phyloP scores from a whole-genome alignment of 2,888 invertebrate species.

The Dolichomitus sp. region DNA sequence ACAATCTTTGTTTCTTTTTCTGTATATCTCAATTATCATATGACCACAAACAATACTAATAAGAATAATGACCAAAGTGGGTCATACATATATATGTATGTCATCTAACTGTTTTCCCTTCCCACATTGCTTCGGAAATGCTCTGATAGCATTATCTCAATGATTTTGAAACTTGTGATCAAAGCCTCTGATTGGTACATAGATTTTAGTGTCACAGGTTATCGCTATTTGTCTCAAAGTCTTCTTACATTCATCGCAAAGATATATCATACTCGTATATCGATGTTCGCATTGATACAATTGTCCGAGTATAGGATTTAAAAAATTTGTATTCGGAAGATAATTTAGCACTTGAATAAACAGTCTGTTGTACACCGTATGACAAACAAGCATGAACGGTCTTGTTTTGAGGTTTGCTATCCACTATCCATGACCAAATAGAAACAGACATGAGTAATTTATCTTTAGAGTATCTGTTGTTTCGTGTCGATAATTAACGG shows the following conservation, averaged over 20 bases:
- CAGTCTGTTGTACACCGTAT: background rate
- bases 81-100: background rate
- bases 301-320: background rate
- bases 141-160: slow-evolving; percentile 19
- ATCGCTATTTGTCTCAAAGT: slow-evolving; percentile 21
- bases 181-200: background rate
- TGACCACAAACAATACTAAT: background rate
- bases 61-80: background rate
- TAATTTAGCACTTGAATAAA: background rate
- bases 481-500: background rate
- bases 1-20: background rate
- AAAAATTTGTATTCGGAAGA: background rate
- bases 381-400: background rate
- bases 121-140: background rate
- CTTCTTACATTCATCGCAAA: background rate
- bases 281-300: background rate
- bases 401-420: background rate
- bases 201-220: slow-evolving; percentile 38
- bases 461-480: background rate
- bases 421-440: background rate
- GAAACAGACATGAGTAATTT: background rate
- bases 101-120: background rate
- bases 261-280: background rate
- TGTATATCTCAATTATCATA: background rate
- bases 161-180: slow-evolving; percentile 1